Evolutionary conservation across 1,140 invertebrate species (phyloP).

Genomic region (Sitophilus oryzae): DNA sequence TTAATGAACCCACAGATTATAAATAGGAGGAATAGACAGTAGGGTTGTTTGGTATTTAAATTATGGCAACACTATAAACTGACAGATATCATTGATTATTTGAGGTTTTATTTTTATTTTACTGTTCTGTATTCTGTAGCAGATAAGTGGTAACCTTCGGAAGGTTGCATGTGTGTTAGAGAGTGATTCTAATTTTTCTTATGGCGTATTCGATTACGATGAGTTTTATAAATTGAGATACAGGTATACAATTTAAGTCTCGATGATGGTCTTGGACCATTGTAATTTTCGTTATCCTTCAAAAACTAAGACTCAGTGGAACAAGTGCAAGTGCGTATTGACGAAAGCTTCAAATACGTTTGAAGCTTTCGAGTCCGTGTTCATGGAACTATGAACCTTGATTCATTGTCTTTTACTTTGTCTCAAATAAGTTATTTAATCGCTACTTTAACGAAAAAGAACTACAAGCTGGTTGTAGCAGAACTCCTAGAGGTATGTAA

Average conservation of each 20-base stretch:
- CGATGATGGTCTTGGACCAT: conserved; percentile 62
- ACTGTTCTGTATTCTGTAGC: too few species aligned
- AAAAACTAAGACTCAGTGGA: conserved; percentile 52
- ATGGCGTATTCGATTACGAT: conserved; percentile 10
- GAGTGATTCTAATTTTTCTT: too few species aligned
- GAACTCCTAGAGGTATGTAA: conserved; percentile 66
- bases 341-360: conserved; percentile 79
- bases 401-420: conserved; percentile 95
- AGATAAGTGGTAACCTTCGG: too few species aligned
- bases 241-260: conserved; percentile 56
- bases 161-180: too few species aligned
- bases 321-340: conserved; percentile 57
- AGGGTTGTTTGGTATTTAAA: too few species aligned
- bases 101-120: too few species aligned
- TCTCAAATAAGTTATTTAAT: conserved; percentile 96
- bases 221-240: conserved; percentile 38
- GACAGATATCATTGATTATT: too few species aligned
- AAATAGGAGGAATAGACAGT: too few species aligned
- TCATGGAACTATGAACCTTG: conserved; percentile 98
- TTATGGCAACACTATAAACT: too few species aligned
- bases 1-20: too few species aligned
- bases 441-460: conserved; percentile 92
- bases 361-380: conserved; percentile 74
- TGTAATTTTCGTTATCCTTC: conserved; percentile 56
- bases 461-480: conserved; percentile 80